Percentiles rank a stretch among this genome's conserved stretches.
These are phyloP conservation scores for Ceyx melanurus DNA, from an alignment of 2,113 vertebrate genomes.

Conservation along the genomic window DNA sequence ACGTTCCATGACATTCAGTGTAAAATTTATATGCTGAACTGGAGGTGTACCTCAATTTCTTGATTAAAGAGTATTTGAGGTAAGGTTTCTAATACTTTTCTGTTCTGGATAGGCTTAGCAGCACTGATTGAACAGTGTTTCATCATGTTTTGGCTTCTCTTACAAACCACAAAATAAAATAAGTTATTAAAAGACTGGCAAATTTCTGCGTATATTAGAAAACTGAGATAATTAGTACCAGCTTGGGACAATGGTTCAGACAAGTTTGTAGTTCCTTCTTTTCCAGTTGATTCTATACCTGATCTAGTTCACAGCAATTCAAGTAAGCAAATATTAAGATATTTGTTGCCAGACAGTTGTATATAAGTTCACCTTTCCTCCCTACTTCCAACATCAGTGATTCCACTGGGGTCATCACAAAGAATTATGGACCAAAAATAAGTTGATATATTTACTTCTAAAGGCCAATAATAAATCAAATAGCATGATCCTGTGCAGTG, in stretches of 20 bases:
- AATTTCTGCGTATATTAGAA: background rate
- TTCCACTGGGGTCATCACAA: background rate
- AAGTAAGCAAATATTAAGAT: background rate
- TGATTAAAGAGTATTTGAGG: background rate
- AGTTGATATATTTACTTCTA: background rate
- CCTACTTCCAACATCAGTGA: background rate
- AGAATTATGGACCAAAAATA: background rate
- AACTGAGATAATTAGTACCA: background rate
- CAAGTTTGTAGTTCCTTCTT: background rate
- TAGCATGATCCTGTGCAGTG: background rate
- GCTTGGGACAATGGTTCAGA: background rate
- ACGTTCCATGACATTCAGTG: background rate
- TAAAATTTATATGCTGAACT: background rate
- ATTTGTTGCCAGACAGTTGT: background rate
- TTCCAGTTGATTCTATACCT: background rate
- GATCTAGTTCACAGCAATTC: background rate
- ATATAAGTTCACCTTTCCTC: background rate
- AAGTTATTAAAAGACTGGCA: background rate
- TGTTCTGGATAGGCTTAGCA: background rate
- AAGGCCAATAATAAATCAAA: conserved; percentile 39
- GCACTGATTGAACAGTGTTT: background rate
- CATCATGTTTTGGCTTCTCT: background rate
- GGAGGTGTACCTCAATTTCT: background rate
- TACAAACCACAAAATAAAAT: background rate
- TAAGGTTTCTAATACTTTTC: background rate